Evolutionary conservation across 2,888 invertebrate species (phyloP).

Genomic region (Macaria notata): DNA sequence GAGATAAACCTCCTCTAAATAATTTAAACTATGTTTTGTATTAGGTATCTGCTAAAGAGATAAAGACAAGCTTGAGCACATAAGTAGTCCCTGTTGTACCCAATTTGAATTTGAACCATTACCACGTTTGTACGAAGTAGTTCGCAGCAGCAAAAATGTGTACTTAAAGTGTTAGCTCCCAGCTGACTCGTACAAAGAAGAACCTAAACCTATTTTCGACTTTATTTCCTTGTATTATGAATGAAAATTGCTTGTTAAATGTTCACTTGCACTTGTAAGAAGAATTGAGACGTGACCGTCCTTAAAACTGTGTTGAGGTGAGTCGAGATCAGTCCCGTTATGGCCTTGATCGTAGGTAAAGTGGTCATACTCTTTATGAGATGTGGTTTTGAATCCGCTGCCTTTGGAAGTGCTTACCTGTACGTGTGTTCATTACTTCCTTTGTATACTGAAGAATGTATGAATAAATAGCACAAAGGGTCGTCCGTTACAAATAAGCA

Average conservation of each 20-base stretch:
- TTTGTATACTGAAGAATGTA: background rate
- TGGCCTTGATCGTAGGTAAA: conserved; percentile 33
- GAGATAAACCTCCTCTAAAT: too few species aligned
- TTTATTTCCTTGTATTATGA: conserved; percentile 9
- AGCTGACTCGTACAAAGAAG: conserved; percentile 7
- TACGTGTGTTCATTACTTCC: background rate
- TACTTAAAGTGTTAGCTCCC: conserved; percentile 10
- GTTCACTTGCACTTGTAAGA: conserved; percentile 28
- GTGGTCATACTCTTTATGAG: conserved; percentile 12
- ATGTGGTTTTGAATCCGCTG: background rate
- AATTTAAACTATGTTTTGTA: too few species aligned
- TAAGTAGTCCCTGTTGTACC: too few species aligned
- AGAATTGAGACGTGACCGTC: conserved; percentile 34
- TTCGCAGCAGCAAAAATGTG: conserved; percentile 8
- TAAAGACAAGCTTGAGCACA: too few species aligned
- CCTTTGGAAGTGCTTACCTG: conserved; percentile 3
- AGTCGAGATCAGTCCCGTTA: conserved; percentile 33
- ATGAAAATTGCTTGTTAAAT: conserved; percentile 3
- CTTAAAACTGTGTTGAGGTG: conserved; percentile 22
- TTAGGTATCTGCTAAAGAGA: too few species aligned
- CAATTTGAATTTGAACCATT: too few species aligned
- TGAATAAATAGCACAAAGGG: too few species aligned
- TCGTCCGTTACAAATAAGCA: too few species aligned
- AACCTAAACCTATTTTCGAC: background rate
- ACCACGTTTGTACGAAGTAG: too few species aligned